Conservation (phyloP, 1,140 invertebrate genomes). For the Aphis gossypii region DNA sequence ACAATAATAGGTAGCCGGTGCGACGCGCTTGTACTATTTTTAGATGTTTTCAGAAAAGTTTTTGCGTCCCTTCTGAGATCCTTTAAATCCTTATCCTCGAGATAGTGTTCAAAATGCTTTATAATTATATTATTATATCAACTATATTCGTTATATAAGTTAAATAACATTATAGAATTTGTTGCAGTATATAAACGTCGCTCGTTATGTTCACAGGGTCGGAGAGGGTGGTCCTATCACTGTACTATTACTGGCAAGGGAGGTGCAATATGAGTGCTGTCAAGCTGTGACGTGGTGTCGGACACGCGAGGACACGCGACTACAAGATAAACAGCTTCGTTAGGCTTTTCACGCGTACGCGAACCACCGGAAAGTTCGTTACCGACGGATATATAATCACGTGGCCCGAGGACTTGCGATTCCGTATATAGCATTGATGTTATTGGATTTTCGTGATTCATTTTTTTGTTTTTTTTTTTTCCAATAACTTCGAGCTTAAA, state of each 20-base stretch:
- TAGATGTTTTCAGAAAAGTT: not conserved
- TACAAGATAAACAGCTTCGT: slow-evolving; percentile 44
- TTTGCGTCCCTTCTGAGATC: not conserved
- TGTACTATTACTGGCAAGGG: not conserved
- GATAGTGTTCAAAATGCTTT: not conserved
- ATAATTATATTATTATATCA: not conserved
- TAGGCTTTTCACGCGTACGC: slow-evolving; percentile 36
- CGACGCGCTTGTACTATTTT: not conserved
- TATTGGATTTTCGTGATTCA: not conserved
- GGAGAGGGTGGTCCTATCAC: not conserved
- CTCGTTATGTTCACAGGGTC: not conserved
- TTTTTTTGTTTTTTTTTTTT: no score
- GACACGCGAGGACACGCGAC: not conserved
- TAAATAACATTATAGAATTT: not conserved
- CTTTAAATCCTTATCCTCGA: no score
- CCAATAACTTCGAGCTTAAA: no score
- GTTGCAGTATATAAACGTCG: not conserved
- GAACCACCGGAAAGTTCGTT: not conserved
- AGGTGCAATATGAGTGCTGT: not conserved
- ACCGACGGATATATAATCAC: not conserved
- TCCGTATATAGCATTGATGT: not conserved
- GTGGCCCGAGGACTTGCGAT: not conserved
- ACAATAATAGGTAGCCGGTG: no score
- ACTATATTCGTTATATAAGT: not conserved
- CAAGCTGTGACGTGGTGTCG: slow-evolving; percentile 30